These are phyloP conservation scores for Melanocharis versteri DNA, from an alignment of 2,113 vertebrate genomes.

Conservation along the genomic window DNA sequence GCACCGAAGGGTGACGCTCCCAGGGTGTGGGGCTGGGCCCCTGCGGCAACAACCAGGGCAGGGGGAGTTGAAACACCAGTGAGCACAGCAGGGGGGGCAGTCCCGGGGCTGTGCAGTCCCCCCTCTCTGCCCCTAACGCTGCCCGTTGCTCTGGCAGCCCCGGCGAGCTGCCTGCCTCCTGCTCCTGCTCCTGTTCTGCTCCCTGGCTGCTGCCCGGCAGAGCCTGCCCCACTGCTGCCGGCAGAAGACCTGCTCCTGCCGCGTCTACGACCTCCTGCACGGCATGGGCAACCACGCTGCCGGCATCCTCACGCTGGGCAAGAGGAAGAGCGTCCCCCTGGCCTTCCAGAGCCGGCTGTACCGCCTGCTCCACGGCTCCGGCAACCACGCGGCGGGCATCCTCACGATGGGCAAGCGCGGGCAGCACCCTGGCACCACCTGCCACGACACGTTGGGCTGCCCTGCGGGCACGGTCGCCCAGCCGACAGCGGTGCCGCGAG, in stretches of 20 bases:
- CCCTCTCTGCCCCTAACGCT: not conserved
- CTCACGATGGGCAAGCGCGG: constrained; percentile 90
- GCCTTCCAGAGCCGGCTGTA: constrained; percentile 84
- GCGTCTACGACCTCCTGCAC: constrained; percentile 83
- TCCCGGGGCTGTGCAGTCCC: not conserved
- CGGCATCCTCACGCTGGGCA: constrained; percentile 89
- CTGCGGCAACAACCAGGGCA: not conserved
- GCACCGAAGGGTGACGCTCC: rapidly evolving
- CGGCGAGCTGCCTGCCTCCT: constrained; percentile 68
- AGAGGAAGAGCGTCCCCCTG: constrained; percentile 68
- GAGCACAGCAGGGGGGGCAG: rapidly evolving
- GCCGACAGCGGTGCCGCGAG: not conserved
- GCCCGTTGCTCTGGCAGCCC: not conserved
- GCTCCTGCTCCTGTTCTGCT: constrained; percentile 74
- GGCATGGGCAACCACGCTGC: constrained; percentile 82
- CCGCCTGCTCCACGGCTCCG: constrained; percentile 82
- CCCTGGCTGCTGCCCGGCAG: constrained; percentile 70
- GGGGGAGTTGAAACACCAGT: rapidly evolving
- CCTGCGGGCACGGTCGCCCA: not conserved
- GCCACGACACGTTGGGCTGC: not conserved
- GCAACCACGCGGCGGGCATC: constrained; percentile 89
- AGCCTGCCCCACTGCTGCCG: constrained; percentile 82
- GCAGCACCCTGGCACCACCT: constrained; percentile 13
- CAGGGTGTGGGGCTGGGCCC: not conserved
- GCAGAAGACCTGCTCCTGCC: constrained; percentile 83